Conservation (phyloP, 2,797 vertebrate species). For the Lagocephalus sceleratus region DNA sequence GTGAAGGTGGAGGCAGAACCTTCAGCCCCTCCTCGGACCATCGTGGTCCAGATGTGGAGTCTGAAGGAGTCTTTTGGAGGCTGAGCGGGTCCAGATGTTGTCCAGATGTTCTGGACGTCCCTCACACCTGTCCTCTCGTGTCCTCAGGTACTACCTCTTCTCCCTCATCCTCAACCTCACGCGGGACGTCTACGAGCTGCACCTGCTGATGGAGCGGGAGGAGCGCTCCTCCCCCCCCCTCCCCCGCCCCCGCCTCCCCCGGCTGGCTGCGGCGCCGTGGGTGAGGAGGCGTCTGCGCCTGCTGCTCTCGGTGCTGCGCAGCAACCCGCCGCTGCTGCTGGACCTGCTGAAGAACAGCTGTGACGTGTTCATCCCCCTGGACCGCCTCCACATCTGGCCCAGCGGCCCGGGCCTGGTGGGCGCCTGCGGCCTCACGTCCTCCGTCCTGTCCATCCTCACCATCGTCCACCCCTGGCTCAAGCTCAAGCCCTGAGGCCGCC, state of each 20-base stretch:
- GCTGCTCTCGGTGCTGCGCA: conserved; percentile 72
- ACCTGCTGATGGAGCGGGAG: conserved; percentile 81
- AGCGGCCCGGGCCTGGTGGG: conserved; percentile 81
- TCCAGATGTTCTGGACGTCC: no score
- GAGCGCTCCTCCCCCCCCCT: conserved; percentile 26
- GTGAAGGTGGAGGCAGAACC: no score
- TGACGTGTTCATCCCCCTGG: conserved; percentile 85
- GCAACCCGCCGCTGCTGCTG: conserved; percentile 86
- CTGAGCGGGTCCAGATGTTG: no score
- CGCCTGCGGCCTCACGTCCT: conserved; percentile 86
- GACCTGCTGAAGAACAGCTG: conserved; percentile 85
- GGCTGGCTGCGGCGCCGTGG: conserved; percentile 2
- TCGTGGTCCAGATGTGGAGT: no score
- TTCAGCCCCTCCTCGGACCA: no score
- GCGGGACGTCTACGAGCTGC: conserved; percentile 86
- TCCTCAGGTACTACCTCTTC: conserved; percentile 93
- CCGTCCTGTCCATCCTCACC: conserved; percentile 85
- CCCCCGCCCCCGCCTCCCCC: neutral
- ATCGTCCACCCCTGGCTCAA: conserved; percentile 89
- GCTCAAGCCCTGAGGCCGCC: conserved; percentile 82
- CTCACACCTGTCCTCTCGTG: no score
- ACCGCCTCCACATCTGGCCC: conserved; percentile 80
- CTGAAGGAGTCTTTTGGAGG: no score
- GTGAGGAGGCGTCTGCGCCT: conserved; percentile 72
- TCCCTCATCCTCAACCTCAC: conserved; percentile 88